Evolutionary conservation across 2,113 vertebrate genomes (phyloP).

Genomic region (Setophaga kirtlandii): DNA sequence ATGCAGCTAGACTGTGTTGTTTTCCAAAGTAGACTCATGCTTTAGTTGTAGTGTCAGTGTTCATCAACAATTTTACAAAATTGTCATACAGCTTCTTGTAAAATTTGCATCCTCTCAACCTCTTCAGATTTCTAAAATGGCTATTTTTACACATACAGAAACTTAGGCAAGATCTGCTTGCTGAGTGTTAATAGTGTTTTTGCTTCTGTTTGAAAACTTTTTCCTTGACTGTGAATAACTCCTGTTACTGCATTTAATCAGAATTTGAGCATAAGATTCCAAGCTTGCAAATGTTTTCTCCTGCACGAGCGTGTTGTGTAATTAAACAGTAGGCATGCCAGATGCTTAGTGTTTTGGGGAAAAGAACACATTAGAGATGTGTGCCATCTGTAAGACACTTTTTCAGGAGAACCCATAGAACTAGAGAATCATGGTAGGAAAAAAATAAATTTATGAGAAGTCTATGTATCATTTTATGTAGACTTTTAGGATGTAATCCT

Average conservation of each 20-base stretch:
- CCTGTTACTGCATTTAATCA: neutral
- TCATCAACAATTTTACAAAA: neutral
- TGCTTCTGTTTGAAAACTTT: neutral
- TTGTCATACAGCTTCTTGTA: neutral
- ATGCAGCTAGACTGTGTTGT: neutral
- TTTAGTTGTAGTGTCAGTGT: neutral
- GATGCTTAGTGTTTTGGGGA: slow-evolving; percentile 39
- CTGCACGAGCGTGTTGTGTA: slow-evolving; percentile 6
- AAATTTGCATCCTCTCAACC: neutral
- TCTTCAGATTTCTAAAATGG: neutral
- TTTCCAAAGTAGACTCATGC: neutral
- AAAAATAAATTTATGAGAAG: neutral
- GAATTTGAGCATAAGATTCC: neutral
- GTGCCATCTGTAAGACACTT: slow-evolving; percentile 39
- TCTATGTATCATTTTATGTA: neutral
- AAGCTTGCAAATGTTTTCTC: slow-evolving; percentile 16
- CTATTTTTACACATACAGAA: neutral
- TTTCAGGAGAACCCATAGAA: neutral
- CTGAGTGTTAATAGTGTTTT: neutral
- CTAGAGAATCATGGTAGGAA: neutral
- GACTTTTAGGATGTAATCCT: neutral
- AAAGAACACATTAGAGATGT: neutral
- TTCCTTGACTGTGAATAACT: neutral
- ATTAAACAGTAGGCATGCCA: slow-evolving; percentile 37
- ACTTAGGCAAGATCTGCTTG: neutral